Base-by-base conservation (phyloP, 2,797 vertebrate genomes). In the Chiroxiphia lanceolata region DNA sequence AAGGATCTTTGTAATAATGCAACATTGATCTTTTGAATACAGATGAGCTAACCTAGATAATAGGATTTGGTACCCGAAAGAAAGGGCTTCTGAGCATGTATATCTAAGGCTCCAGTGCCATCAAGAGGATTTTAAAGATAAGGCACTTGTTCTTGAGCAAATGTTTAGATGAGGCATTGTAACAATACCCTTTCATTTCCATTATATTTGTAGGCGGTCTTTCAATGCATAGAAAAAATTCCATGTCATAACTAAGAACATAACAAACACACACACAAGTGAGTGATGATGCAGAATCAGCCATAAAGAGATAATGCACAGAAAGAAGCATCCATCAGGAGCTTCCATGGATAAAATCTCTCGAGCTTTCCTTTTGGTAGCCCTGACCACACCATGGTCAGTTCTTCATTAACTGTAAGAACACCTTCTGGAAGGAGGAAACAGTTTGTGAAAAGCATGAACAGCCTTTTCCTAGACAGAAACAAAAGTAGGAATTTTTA, bases 1-100 rank as follows among this genome's bases (percentile, higher is more conserved):
- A 98, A 98, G 98, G 97, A 98, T 98, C 98, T 98, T 98, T 98
- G 98, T 98, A 98, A 98, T 98, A 98, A 98, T 98, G 98, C 98
- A 98, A 98, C 98, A 98, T 97, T 98, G 98, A 98, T 98, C 98
- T 98, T 98, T 98, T 98, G 98, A 98, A 98, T 98, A 98, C 98
- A 98, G 98, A 98, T 98, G 98, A 98, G 98, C 98, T 98, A 98
- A 98, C 98, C 98, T 96, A 98, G 98, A 98, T 98, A 98, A 98
- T 98, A 97, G 97, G 97, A 98, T 98, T 98, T 97, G 96, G 96
- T 97, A 95, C 85, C 95, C 71, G 8, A 86, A 95, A 95, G 94
- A 92, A 83, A 42, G 65, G 80, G 78, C 85, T 65, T 34, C 42
- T 14, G 7, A 69, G 7, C 29, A 90, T 1, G 10, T 1, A 94